These are phyloP conservation scores for Synodontis membranacea DNA, from an alignment of 2,113 vertebrate genomes.

Conservation along the genomic window DNA sequence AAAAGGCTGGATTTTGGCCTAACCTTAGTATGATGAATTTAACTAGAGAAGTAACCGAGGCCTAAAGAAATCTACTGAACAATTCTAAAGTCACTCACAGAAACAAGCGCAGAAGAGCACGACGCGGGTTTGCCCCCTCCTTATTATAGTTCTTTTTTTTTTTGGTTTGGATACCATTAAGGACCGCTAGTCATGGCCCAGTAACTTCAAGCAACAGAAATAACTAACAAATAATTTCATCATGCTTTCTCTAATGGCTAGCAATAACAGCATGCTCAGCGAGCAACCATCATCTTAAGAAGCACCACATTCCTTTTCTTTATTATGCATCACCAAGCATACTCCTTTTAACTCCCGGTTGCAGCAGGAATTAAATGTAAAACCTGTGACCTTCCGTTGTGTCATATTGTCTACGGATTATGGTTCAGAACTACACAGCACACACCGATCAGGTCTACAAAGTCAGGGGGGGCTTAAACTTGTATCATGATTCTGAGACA, in stretches of 20 bases:
- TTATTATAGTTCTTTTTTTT: not conserved
- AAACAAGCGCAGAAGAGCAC: not conserved
- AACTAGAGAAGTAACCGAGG: not conserved
- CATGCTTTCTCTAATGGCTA: not conserved
- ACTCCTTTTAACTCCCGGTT: not conserved
- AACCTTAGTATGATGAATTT: not conserved
- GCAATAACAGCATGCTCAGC: not conserved
- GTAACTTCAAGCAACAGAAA: not conserved
- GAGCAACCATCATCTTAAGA: not conserved
- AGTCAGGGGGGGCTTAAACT: too few relatives aligned
- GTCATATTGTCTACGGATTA: not conserved
- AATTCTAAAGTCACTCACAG: not conserved
- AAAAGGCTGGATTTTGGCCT: not conserved
- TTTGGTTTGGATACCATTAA: not conserved
- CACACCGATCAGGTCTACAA: not conserved
- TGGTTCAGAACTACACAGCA: not conserved
- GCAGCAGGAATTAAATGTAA: not conserved
- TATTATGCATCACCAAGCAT: not conserved
- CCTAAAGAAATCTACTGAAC: not conserved
- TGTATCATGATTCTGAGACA: not conserved
- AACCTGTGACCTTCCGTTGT: not conserved
- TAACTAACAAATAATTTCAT: not conserved
- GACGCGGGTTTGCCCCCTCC: not conserved
- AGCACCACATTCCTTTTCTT: not conserved
- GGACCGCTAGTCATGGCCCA: not conserved